Evolutionary conservation across 1,140 invertebrate genomes (phyloP), one percentile per base, ranked within the genome.

Genomic region (Araneus ventricosus): DNA sequence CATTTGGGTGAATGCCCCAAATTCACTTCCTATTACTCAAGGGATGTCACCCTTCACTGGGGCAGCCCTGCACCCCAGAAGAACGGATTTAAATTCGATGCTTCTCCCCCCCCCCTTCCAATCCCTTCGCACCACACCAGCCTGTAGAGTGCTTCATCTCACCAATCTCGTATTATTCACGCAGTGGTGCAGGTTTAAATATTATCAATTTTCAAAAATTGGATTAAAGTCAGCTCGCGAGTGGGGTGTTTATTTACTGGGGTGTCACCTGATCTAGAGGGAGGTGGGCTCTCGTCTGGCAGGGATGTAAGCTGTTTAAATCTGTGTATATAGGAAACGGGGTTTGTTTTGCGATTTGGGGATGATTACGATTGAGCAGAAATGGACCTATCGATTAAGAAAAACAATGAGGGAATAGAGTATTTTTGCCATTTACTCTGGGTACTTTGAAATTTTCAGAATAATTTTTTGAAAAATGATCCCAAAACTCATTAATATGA

Each of bases 131-230:
- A 10, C 41, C 45, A 30, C 8, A 2, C 27, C 52, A 8, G n/a
- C n/a, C 30, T 27, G 63, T 89, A 27, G 27, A 89, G 70, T 5
- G 17, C 24, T 52, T 89, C 27, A 52, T 79, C 67, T n/a, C 27
- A 34, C 70, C 70, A 22, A 89, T 89, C 37, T 67, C 14, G 14
- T 20, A 89, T 89, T 89, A 89, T 89, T 57, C 88, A 89, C 88
- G 41, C 63, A 0, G n/a, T 22, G 34, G 41, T 37, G n/a, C 45
- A 61, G n/a, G 10, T 86, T 86, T 86, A 86, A 86, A 86, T 86
- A 86, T 57, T 59, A 57, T 86, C 84, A 57, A 59, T 61, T 59
- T 52, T 59, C 52, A 86, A 59, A 86, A 30, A 61, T 86, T 86
- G 84, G 84, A 86, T 86, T 86, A 61, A 86, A 86, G 45, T 57